Evolutionary conservation across 1,140 invertebrate genomes (phyloP).

Genomic region (Dufourea novaeangliae): DNA sequence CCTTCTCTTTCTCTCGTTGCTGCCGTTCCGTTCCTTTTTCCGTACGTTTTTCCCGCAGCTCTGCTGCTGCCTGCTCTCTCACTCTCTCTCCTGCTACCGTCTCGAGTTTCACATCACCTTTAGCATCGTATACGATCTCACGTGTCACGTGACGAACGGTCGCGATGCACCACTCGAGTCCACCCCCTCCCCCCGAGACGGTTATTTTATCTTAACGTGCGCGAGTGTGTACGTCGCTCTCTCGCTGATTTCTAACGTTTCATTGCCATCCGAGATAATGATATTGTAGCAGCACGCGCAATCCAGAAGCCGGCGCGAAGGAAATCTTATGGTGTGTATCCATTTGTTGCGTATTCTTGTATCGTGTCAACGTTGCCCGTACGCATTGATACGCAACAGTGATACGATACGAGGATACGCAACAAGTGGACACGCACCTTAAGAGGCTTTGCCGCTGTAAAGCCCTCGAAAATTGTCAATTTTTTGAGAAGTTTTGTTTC

Average conservation of each 20-base stretch:
- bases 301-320: background rate
- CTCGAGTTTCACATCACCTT: slow-evolving; percentile 65
- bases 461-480: no score
- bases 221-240: background rate
- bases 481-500: no score
- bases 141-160: slow-evolving; percentile 48
- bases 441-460: no score
- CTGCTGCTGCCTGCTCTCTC: background rate
- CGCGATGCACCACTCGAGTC: slow-evolving; percentile 21
- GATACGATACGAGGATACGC: no score
- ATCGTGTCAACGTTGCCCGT: no score
- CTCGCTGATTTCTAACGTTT: slow-evolving; percentile 21
- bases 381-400: no score
- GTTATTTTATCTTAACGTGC: slow-evolving; percentile 26
- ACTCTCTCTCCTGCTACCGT: slow-evolving; percentile 33
- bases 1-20: background rate
- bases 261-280: background rate
- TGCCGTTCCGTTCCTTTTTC: background rate
- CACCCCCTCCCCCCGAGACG: background rate
- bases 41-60: background rate
- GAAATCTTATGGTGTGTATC: no score
- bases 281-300: background rate
- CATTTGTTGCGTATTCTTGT: no score
- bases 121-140: slow-evolving; percentile 48
- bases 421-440: no score